Conservation (phyloP, 2,888 invertebrate genomes). For the Eutolmus rufibarbis region DNA sequence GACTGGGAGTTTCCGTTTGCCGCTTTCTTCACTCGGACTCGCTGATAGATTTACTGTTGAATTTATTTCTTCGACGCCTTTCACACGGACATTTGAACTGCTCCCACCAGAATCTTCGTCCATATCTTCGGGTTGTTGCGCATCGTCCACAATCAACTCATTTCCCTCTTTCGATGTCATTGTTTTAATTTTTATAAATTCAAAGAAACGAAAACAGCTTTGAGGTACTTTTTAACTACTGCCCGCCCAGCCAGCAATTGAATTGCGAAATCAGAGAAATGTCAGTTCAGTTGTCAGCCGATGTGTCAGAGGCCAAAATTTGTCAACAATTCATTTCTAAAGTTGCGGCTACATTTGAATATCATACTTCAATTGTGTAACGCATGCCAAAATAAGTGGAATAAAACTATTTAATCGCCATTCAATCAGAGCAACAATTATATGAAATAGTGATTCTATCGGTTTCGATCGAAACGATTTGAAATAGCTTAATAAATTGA, state of each 20-base stretch:
- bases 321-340: background rate
- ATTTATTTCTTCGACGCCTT: slow-evolving; percentile 32
- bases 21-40: background rate
- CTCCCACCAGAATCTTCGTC: background rate
- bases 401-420: no score
- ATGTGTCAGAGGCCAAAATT: background rate
- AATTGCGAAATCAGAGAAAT: background rate
- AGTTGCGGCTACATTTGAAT: background rate
- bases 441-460: no score
- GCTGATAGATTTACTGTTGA: background rate
- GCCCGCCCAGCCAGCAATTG: background rate
- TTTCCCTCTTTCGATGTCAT: background rate
- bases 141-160: background rate
- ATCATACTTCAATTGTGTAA: background rate
- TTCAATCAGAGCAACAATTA: no score
- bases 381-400: no score
- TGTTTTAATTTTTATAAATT: background rate
- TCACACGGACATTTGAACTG: background rate
- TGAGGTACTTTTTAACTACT: background rate
- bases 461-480: no score
- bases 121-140: background rate
- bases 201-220: background rate
- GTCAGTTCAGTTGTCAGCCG: background rate
- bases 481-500: background rate
- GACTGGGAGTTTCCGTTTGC: background rate